Percentiles rank a stretch among this genome's conserved stretches.
Evolutionary conservation across 1,140 invertebrate species (phyloP).

Genomic region (Palaemon carinicauda): DNA sequence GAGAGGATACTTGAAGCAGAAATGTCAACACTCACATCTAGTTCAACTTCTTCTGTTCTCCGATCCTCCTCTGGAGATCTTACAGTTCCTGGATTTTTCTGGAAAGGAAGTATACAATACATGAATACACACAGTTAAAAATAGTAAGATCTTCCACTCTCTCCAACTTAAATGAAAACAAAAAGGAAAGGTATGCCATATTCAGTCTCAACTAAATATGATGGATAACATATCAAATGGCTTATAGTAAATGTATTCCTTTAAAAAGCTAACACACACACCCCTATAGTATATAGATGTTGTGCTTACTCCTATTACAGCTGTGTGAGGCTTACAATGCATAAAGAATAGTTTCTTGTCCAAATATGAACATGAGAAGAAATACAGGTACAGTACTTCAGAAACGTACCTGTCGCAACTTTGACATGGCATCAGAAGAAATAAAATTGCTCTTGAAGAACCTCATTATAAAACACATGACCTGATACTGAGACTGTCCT

Average conservation of each 20-base stretch:
- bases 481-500: constrained; percentile 88
- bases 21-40: constrained; percentile 45
- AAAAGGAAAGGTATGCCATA: no score
- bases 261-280: no score
- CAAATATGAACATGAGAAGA: no score
- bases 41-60: constrained; percentile 40
- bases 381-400: no score
- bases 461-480: constrained; percentile 90
- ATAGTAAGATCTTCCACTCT: background rate
- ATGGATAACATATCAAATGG: no score
- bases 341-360: no score
- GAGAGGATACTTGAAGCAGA: constrained; percentile 14
- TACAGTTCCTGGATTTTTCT: constrained; percentile 85
- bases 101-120: background rate
- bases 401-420: constrained; percentile 81
- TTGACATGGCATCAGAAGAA: constrained; percentile 95
- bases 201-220: no score
- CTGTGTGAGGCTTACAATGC: no score
- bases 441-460: constrained; percentile 85
- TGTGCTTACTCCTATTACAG: no score
- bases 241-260: no score
- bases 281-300: no score
- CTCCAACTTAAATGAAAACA: no score
- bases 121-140: background rate
- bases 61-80: constrained; percentile 87